Conservation (phyloP, 2,888 invertebrate genomes). For the Lithophane socia region DNA sequence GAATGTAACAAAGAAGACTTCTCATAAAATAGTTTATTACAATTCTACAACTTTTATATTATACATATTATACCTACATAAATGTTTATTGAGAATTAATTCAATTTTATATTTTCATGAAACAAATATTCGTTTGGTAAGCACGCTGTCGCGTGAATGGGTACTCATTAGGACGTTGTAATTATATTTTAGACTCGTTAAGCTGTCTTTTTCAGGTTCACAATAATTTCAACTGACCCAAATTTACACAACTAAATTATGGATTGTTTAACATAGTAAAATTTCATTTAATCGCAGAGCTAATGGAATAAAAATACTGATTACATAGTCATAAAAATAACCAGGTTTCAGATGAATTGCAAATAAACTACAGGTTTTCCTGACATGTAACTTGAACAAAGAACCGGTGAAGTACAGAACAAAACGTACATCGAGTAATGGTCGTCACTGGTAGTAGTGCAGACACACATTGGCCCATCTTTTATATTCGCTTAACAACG, state of each 20-base stretch:
- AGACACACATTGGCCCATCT: constrained; percentile 15
- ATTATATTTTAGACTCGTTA: constrained; percentile 45
- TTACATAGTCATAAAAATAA: neutral
- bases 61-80: no score
- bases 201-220: constrained; percentile 36
- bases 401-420: neutral
- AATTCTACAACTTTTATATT: no score
- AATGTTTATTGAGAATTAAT: neutral
- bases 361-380: constrained; percentile 4
- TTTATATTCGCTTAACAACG: constrained; percentile 47
- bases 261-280: neutral
- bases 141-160: constrained; percentile 33
- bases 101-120: constrained; percentile 9
- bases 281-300: neutral
- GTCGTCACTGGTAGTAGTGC: constrained; percentile 3
- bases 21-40: neutral
- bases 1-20: neutral
- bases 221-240: constrained; percentile 21
- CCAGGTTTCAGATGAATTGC: neutral
- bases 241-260: constrained; percentile 9
- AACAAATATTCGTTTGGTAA: constrained; percentile 26
- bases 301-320: neutral
- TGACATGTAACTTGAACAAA: neutral
- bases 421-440: constrained; percentile 1
- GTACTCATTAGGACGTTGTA: constrained; percentile 45